Conservation (phyloP, 1,140 invertebrate species). For the Trichonephila clavipes region DNA sequence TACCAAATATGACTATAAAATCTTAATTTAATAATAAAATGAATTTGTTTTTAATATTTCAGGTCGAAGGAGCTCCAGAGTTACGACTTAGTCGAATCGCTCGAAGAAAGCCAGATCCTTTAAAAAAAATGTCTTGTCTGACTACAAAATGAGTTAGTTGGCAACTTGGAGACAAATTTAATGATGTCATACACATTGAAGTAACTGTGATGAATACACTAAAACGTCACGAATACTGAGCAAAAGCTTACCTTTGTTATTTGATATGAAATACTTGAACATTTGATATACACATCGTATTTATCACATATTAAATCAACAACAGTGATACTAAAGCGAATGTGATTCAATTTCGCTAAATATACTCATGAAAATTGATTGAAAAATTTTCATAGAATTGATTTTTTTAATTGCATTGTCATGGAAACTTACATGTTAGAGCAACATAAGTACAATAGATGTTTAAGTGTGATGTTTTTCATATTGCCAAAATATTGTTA, state of each 20-base stretch:
- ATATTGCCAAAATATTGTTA: neutral
- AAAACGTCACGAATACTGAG: neutral
- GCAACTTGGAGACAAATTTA: neutral
- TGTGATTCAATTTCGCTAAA: neutral
- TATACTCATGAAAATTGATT: neutral
- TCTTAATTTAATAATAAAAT: too few relatives aligned
- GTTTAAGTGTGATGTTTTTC: neutral
- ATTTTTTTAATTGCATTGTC: neutral
- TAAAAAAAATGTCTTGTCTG: neutral
- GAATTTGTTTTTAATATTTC: neutral
- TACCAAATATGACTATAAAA: too few relatives aligned
- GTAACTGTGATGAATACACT: neutral
- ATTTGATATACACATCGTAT: neutral
- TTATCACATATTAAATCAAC: neutral
- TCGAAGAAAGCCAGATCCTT: neutral
- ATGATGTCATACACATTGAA: neutral
- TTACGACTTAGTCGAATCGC: constrained; percentile 8
- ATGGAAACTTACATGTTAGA: constrained; percentile 14
- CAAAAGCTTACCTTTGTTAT: neutral
- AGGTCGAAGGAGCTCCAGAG: constrained; percentile 51
- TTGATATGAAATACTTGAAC: neutral
- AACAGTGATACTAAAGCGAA: neutral
- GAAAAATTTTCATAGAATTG: neutral
- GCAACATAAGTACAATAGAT: constrained; percentile 1
- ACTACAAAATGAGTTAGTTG: too few relatives aligned